Evolutionary conservation across 2,888 invertebrate species (phyloP), one percentile per base, ranked within the genome.

Genomic region (Autographa gamma): DNA sequence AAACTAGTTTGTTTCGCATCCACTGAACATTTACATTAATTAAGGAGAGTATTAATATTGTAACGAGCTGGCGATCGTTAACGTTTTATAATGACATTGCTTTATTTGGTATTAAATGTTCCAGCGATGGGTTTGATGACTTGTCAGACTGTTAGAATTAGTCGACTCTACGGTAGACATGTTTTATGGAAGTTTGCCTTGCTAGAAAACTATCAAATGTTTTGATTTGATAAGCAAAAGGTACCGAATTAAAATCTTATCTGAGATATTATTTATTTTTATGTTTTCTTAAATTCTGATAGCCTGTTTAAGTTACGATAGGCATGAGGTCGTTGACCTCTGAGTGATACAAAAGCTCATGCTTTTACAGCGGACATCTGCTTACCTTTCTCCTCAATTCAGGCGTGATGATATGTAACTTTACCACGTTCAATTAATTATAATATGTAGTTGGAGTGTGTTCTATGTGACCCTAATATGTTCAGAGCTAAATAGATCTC

Each of bases 1-100:
- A 64, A 82, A 80, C 82, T 62, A 60, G 79, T 81, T 79, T 64
- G 54, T 66, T 48, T 66, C 70, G 31, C 62, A 68, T 67, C 58
- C 58, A 74, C 25, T 63, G 63, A 59, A 69, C 63, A 74, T 74
- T 69, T 56, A 71, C 69, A 77, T 69, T 69, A 54, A 76, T 81
- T 73, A 76, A 60, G 64, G 61, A 66, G 43, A 52, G 54, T 73
- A 64, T 77, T 72, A 72, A 74, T 67, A 80, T 77, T 73, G 19
- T 58, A 64, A 75, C 56, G 63, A 63, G 54, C 63, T 66, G 56
- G 61, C 25, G 59, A 63, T 56, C 62, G 71, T 73, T 63, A 60
- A 70, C 38, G 34, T 60, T 48, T 11, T 58, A 18, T 19, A 66
- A 63, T 71, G 43, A 67, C 34, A 63, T 38, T 32, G 56, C 60